Conservation (phyloP, 1,140 invertebrate species). For the Leptinotarsa defecta region DNA sequence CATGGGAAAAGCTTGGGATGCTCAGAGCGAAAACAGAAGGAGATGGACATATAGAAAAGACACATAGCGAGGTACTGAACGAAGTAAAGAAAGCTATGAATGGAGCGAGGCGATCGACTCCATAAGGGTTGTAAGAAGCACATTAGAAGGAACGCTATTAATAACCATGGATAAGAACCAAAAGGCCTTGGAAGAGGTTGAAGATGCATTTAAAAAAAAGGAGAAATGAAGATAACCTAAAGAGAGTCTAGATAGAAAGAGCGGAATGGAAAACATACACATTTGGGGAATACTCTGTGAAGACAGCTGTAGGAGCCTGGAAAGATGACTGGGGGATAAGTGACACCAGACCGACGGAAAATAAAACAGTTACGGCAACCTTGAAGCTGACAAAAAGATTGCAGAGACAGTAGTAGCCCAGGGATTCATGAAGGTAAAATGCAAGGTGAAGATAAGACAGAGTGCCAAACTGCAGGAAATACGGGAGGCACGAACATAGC, state of each 20-base stretch:
- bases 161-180: constrained; percentile 24
- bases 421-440: constrained; percentile 28
- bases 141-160: constrained; percentile 20
- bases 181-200: constrained; percentile 7
- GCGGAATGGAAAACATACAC: background rate
- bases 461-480: constrained; percentile 29
- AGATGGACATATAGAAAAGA: background rate
- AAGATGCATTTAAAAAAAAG: background rate
- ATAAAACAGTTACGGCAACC: constrained; percentile 26
- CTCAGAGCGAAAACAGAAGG: background rate
- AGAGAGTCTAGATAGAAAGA: background rate
- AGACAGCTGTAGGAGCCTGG: background rate
- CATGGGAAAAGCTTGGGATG: constrained; percentile 16
- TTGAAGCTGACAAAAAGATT: constrained; percentile 13
- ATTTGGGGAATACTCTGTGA: background rate
- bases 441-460: constrained; percentile 30
- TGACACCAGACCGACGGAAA: constrained; percentile 19
- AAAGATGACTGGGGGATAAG: background rate
- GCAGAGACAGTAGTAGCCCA: constrained; percentile 7
- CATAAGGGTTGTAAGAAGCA: constrained; percentile 17
- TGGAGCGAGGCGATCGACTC: background rate
- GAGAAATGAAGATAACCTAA: background rate
- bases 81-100: no score
- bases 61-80: constrained; percentile 3
- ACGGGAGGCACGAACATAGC: constrained; percentile 31